Evolutionary conservation across 2,113 vertebrate genomes (phyloP).

Genomic region (Pachycephala philippinensis): DNA sequence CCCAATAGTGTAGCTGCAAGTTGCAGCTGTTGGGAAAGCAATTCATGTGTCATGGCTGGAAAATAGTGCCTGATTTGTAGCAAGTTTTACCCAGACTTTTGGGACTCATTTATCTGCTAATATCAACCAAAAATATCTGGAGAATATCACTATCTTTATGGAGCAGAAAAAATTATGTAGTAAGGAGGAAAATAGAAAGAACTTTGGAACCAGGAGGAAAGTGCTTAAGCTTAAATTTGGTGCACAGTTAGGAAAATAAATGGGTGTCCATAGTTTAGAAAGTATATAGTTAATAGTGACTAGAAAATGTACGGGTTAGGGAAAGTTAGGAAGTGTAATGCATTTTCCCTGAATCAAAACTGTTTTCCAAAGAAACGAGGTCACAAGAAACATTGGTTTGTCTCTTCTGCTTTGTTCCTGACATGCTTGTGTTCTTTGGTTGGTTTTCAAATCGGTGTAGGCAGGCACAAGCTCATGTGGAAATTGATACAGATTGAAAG

Average conservation of each 20-base stretch:
- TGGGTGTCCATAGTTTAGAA: not conserved
- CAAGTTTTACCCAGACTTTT: not conserved
- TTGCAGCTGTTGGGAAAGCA: not conserved
- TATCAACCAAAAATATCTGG: not conserved
- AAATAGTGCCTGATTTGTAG: not conserved
- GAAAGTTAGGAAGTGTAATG: not conserved
- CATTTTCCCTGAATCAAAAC: not conserved
- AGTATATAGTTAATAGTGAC: not conserved
- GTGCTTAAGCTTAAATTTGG: not conserved
- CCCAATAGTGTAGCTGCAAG: not conserved
- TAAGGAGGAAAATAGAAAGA: not conserved
- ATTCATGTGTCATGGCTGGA: not conserved
- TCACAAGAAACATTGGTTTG: not conserved
- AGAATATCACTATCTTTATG: not conserved
- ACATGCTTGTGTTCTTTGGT: not conserved
- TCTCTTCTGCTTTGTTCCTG: not conserved
- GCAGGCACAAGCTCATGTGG: not conserved
- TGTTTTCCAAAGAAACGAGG: not conserved
- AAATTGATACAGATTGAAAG: not conserved
- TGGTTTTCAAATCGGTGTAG: conserved; percentile 23
- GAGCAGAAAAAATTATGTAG: not conserved
- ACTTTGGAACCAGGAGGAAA: not conserved
- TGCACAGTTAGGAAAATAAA: not conserved
- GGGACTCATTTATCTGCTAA: not conserved
- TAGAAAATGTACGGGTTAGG: not conserved